Evolutionary conservation across 1,140 invertebrate genomes (phyloP), one percentile per base, ranked within the genome.

Genomic region (Zaprionus kolodkinae): DNA sequence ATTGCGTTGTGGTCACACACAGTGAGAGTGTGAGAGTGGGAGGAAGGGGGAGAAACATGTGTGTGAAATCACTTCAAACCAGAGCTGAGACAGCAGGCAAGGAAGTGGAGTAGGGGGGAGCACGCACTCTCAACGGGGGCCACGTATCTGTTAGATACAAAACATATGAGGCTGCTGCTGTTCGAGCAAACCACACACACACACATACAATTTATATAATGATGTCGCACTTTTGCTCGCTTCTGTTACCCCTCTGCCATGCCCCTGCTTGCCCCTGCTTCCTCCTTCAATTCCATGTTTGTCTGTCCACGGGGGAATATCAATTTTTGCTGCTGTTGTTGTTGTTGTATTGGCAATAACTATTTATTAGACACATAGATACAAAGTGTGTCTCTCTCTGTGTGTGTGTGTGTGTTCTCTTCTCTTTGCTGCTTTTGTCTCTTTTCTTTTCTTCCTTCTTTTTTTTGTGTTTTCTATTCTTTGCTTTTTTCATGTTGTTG

Each of bases 301-400:
- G 25, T 43, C 17, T 11, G 36, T 59, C 13, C 60, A 25, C 76
- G 36, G 68, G 81, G 85, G 85, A 89, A 89, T 89, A 89, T 89
- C 85, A 89, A 89, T 89, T 85, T 89, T 89, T 79, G 61, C 50
- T 33, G 10, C 11, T n/a, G 27, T 25, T 50, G 12, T 59, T 52
- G 69, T 62, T 81, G 55, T 36, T 79, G 78, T 83, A 79, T 75
- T 89, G 85, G 76, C 85, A 81, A 89, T 89, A 89, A 89, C 85
- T 89, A 89, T 89, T 89, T 89, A 89, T 89, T 89, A 89, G 85
- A 85, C 89, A 87, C 85, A 89, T 70, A 78, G 76, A 73, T 86
- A 88, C 84, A 80, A 65, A 79, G 81, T 88, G 76, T 85, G 43
- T n/a, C n/a, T n/a, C n/a, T n/a, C n/a, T n/a, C n/a, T 68, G 56